Conservation (phyloP, 2,888 invertebrate species). For the Lapara coniferarum region DNA sequence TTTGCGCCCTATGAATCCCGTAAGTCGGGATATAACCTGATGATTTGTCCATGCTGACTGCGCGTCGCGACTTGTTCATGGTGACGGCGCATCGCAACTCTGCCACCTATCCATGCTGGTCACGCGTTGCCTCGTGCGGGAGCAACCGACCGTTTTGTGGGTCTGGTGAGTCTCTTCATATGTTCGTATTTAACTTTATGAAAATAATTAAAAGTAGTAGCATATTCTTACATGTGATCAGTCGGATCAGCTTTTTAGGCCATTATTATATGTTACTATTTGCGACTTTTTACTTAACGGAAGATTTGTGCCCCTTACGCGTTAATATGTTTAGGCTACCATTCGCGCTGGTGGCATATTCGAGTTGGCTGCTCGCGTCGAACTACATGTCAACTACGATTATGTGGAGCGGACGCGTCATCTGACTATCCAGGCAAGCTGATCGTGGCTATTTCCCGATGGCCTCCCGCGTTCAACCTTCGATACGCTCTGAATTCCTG, state of each 20-base stretch:
- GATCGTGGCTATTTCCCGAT: not conserved
- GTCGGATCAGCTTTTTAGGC: too few relatives aligned
- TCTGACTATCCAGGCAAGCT: not conserved
- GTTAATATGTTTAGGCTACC: not conserved
- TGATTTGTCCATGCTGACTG: not conserved
- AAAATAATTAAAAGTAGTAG: not conserved
- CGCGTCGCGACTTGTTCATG: not conserved
- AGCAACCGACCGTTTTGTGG: not conserved
- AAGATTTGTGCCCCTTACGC: too few relatives aligned
- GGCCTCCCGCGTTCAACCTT: too few relatives aligned
- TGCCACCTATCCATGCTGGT: not conserved
- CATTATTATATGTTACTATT: too few relatives aligned
- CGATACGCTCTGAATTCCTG: too few relatives aligned
- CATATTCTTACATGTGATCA: too few relatives aligned
- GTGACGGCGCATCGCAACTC: not conserved
- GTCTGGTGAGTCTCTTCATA: not conserved
- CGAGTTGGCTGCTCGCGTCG: too few relatives aligned
- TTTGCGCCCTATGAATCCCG: not conserved
- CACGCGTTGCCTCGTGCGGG: not conserved
- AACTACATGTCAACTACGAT: not conserved
- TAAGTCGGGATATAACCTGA: not conserved
- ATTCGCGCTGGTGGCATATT: not conserved
- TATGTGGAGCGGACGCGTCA: not conserved
- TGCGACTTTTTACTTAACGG: too few relatives aligned
- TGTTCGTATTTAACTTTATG: not conserved